Conservation (phyloP, 2,113 vertebrate genomes). For the Eulemur rufifrons region DNA sequence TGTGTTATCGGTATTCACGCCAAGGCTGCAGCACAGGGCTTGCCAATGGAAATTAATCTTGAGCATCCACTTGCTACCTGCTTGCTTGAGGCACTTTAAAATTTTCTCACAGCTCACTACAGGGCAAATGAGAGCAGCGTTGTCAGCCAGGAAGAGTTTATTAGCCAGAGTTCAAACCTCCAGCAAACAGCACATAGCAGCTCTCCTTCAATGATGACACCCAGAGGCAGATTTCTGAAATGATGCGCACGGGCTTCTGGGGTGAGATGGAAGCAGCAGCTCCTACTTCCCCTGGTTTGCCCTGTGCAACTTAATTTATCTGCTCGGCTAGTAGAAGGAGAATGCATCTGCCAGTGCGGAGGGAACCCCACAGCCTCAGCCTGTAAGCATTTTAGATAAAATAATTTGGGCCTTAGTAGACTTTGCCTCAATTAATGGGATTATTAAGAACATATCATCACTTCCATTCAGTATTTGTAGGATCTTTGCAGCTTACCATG, state of each 20-base stretch:
- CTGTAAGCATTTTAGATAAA: neutral
- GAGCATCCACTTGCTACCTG: constrained; percentile 3
- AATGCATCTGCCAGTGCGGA: neutral
- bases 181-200: neutral
- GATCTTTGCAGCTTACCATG: neutral
- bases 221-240: neutral
- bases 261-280: neutral
- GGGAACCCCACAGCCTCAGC: rapidly evolving
- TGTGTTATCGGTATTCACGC: neutral
- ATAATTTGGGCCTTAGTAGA: neutral
- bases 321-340: neutral
- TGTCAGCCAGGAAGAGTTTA: neutral
- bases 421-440: neutral
- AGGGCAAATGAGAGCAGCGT: neutral
- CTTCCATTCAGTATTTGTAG: neutral
- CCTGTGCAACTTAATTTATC: neutral
- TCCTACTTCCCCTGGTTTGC: neutral
- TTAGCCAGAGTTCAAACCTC: neutral
- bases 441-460: neutral
- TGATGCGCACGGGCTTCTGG: neutral
- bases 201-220: neutral
- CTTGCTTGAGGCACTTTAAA: neutral
- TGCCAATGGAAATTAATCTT: neutral
- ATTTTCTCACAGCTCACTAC: neutral
- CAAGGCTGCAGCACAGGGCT: neutral